Conservation (phyloP, 2,113 vertebrate genomes). For the Phylloscopus trochiloides region DNA sequence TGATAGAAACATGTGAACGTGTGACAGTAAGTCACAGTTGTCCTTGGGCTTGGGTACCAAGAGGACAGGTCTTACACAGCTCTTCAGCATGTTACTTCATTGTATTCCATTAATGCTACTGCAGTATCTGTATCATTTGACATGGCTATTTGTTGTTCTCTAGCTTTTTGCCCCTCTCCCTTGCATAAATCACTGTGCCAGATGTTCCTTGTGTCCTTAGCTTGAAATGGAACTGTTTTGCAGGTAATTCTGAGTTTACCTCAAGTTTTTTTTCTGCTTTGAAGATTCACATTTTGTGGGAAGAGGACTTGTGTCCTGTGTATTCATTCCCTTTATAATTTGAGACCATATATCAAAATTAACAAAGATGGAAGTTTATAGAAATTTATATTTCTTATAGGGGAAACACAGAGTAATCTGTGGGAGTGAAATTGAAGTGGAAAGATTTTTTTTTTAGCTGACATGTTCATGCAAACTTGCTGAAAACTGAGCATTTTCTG, state of each 20-base stretch:
- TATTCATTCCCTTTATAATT: neutral
- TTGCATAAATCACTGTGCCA: neutral
- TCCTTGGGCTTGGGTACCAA: neutral
- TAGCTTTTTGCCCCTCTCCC: neutral
- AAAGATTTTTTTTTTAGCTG: neutral
- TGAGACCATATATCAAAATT: neutral
- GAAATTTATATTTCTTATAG: neutral
- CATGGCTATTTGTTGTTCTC: neutral
- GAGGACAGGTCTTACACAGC: neutral
- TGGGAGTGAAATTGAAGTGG: neutral
- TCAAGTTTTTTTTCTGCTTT: neutral
- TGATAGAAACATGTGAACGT: neutral
- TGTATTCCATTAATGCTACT: neutral
- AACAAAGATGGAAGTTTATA: neutral
- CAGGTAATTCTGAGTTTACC: neutral
- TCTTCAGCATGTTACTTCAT: neutral
- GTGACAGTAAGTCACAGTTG: slow-evolving; percentile 65
- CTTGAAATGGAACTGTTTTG: neutral
- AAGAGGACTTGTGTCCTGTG: neutral
- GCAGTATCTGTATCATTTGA: too few relatives aligned
- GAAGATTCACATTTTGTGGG: fast-evolving
- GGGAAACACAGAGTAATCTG: neutral
- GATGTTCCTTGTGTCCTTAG: neutral
- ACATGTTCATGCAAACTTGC: fast-evolving
- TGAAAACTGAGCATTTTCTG: neutral